Base-by-base conservation (phyloP, 2,113 vertebrate genomes). In the Marmota monax region DNA sequence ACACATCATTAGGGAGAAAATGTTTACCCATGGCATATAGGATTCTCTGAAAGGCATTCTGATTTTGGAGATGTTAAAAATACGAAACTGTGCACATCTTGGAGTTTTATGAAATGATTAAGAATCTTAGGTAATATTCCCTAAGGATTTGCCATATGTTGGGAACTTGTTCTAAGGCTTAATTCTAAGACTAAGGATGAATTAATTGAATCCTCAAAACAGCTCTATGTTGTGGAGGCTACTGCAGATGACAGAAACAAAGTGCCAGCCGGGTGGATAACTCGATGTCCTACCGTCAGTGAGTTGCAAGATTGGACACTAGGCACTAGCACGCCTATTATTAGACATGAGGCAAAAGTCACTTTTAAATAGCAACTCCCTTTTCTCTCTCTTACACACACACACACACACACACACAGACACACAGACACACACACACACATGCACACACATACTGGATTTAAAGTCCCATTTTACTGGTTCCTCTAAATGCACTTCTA, bases 321-420 rank as follows among this genome's bases (percentile, higher is more conserved):
- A 51, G 88, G 82, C 69, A 23, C 76, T 2, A 56, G 53, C 72
- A 61, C 65, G 48, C 34, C 53, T 84, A n/a, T 88, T 92, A 84
- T 63, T 76, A 92, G 80, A 82, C n/a, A 51, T 58, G 70, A 92
- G 90, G n/a, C 61, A 65, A 74, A 4, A 92, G 25, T 17, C 84
- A 72, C 37, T 92, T 97, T 96, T 34, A 87, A 92, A 78, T 42
- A 90, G 67, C 67, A 90, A 53, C 34, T 82, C 16, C 61, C 23
- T 58, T 73, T 12, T 42, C n/a, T 53, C 17, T 42, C n/a, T 48
- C 37, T 9, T 39, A 23, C 56, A 58, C 56, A 22, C 56, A 58
- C 56, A 42, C n/a, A 45, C 42, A 32, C 18, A 48, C 45, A 58
- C 7, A 42, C n/a, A 45, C 42, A 32, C 18, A 48, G 32, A 22